Conservation (phyloP, 2,888 invertebrate species). For the Spodoptera littoralis region DNA sequence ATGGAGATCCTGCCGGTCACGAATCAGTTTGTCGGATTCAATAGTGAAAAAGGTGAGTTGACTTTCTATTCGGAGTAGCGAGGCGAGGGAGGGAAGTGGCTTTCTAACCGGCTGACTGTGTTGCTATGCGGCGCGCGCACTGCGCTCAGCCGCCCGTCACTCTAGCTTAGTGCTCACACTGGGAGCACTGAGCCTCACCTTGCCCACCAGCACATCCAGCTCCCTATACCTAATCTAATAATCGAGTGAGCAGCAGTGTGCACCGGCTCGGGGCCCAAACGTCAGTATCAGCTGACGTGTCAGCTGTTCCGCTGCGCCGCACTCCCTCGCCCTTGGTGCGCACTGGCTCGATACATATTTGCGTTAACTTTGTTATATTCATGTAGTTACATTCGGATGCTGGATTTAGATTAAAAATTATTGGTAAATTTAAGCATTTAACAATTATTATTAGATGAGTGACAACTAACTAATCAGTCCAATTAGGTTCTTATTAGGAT, state of each 20-base stretch:
- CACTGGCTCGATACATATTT: conserved; percentile 50
- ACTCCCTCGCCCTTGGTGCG: conserved; percentile 68
- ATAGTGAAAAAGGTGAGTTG: conserved; percentile 92
- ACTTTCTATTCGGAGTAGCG: conserved; percentile 79
- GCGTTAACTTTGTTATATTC: conserved; percentile 31
- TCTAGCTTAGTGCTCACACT: conserved; percentile 15
- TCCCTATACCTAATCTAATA: neutral
- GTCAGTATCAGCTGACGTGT: conserved; percentile 78
- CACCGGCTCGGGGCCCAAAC: conserved; percentile 46
- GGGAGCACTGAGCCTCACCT: conserved; percentile 11
- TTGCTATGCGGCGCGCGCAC: conserved; percentile 86
- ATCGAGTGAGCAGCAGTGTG: conserved; percentile 9
- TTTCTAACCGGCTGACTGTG: conserved; percentile 82
- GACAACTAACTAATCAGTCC: no score
- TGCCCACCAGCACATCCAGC: conserved; percentile 15
- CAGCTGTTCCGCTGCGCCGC: conserved; percentile 78
- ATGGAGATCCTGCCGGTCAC: conserved; percentile 95
- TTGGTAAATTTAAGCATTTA: no score
- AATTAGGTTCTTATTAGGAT: no score
- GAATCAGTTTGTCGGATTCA: conserved; percentile 93
- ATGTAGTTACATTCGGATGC: neutral
- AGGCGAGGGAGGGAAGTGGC: conserved; percentile 74
- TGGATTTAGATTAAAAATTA: conserved; percentile 7
- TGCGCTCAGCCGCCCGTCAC: conserved; percentile 33
- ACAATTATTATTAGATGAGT: no score